Evolutionary conservation across 2,113 vertebrate genomes (phyloP).

Genomic region (Hystrix brachyura): DNA sequence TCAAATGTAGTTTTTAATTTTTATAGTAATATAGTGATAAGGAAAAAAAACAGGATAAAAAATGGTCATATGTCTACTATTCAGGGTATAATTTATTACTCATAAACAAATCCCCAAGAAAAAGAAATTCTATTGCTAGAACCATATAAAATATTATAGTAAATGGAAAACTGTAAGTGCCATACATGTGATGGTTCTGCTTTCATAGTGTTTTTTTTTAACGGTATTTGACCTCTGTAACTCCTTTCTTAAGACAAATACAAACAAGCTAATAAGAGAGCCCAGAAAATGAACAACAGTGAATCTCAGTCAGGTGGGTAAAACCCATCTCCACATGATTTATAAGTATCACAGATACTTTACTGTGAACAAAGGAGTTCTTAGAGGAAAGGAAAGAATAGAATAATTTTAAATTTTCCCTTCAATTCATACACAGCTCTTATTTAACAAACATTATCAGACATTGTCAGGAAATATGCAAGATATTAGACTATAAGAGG

Average conservation of each 20-base stretch:
- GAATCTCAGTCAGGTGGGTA: background rate
- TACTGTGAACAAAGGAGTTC: background rate
- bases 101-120: background rate
- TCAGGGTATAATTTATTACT: slow-evolving; percentile 3
- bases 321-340: background rate
- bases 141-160: slow-evolving; percentile 17
- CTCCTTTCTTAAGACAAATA: background rate
- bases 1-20: background rate
- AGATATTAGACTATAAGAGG: background rate
- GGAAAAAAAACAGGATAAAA: background rate
- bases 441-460: slow-evolving; percentile 1
- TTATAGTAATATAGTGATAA: background rate
- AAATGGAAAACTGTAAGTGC: background rate
- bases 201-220: background rate
- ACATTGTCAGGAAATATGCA: background rate
- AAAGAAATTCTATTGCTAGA: background rate
- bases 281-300: background rate
- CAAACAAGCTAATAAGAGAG: background rate
- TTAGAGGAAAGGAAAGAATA: background rate
- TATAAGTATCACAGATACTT: slow-evolving; percentile 5
- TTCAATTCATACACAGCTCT: background rate
- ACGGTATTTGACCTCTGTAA: background rate
- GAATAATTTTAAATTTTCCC: background rate
- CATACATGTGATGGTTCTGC: background rate
- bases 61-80: background rate